A percentile compares a stretch with the other conserved stretches of the same genome.
phyloP scores from a whole-genome alignment of 2,888 invertebrate genomes.

The Drosophila diplacantha region DNA sequence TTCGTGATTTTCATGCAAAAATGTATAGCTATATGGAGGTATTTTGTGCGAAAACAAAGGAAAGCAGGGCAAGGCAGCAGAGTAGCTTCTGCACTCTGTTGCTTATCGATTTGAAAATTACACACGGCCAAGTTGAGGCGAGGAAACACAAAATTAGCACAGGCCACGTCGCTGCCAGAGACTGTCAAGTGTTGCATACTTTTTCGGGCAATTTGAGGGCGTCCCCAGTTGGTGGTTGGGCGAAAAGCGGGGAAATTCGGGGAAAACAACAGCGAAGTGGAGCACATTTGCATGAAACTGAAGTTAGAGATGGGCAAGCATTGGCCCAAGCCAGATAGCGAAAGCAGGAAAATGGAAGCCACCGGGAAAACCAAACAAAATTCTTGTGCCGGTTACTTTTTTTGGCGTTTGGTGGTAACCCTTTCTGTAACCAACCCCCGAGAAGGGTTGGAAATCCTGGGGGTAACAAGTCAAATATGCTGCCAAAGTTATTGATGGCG shows the following conservation, averaged over 20 bases:
- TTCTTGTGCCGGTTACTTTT: constrained; percentile 3
- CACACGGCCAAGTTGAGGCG: constrained; percentile 43
- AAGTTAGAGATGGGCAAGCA: constrained; percentile 56
- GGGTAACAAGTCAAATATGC: constrained; percentile 63
- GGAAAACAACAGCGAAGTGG: constrained; percentile 23
- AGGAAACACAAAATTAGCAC: constrained; percentile 62
- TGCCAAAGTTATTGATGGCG: constrained; percentile 68
- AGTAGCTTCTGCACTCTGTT: constrained; percentile 38
- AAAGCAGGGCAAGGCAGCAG: not conserved
- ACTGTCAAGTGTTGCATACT: constrained; percentile 59
- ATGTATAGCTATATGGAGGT: constrained; percentile 38
- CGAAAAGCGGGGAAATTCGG: not conserved
- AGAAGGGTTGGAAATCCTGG: not conserved
- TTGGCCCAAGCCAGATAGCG: constrained; percentile 59
- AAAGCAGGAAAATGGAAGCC: constrained; percentile 10
- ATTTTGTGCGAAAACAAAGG: constrained; percentile 31
- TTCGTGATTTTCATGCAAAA: constrained; percentile 72
- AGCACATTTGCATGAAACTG: constrained; percentile 60
- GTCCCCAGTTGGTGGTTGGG: not conserved
- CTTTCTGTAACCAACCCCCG: constrained; percentile 25
- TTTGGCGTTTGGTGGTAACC: constrained; percentile 13
- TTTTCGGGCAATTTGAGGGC: constrained; percentile 54
- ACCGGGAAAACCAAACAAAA: constrained; percentile 19
- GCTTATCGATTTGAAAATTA: constrained; percentile 69
- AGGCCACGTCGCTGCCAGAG: constrained; percentile 29